phyloP scores from a whole-genome alignment of 2,888 invertebrate species.

The Antheraea assamensis region DNA sequence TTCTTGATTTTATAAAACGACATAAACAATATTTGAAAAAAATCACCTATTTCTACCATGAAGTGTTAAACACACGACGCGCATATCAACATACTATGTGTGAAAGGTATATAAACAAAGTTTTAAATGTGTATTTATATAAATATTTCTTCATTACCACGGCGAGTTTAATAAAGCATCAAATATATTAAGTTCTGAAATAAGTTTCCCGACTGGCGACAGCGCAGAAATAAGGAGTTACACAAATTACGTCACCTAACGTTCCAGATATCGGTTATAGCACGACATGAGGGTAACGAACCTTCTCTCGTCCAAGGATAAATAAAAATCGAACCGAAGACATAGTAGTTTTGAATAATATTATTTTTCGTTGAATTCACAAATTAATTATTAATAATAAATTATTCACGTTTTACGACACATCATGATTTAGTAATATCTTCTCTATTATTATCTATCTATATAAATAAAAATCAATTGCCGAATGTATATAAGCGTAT shows the following conservation, averaged over 20 bases:
- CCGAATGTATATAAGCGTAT: no score
- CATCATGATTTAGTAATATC: no score
- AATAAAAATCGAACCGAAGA: not conserved
- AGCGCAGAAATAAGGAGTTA: slow-evolving; percentile 9
- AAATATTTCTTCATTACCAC: not conserved
- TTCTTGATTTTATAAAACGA: no score
- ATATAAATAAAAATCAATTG: no score
- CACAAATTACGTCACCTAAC: slow-evolving; percentile 27
- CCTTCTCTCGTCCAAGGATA: slow-evolving; percentile 44
- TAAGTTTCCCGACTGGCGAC: not conserved
- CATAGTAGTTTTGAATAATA: not conserved
- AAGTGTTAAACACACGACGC: no score
- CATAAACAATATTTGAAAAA: not conserved
- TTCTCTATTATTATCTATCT: no score
- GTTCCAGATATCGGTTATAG: slow-evolving; percentile 27
- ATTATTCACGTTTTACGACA: no score
- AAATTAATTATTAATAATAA: not conserved
- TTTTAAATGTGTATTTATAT: not conserved
- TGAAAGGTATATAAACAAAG: no score
- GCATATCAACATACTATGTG: no score
- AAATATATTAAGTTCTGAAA: not conserved
- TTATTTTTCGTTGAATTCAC: not conserved
- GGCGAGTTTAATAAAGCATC: not conserved
- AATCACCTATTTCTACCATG: not conserved
- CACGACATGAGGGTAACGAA: slow-evolving; percentile 38